phyloP scores from a whole-genome alignment of 2,113 vertebrate species.

The Brevimyrus niger region DNA sequence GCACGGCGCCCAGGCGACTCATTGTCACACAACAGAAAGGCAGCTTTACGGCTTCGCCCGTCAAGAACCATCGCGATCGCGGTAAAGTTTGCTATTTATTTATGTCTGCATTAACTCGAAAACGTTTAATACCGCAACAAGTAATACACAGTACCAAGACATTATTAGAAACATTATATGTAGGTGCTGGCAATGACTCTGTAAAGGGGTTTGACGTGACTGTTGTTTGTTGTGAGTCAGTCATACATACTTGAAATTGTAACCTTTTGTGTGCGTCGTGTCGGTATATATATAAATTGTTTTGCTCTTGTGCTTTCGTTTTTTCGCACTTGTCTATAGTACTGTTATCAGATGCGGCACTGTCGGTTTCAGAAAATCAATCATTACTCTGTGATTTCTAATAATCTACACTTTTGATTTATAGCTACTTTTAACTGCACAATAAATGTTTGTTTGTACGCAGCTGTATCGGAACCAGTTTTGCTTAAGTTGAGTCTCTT shows the following conservation, averaged over 20 bases:
- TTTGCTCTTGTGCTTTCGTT: neutral
- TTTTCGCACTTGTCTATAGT: neutral
- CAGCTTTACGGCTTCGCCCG: neutral
- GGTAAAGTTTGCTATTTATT: conserved; percentile 1
- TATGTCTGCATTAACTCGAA: neutral
- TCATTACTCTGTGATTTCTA: neutral
- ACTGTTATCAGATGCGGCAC: neutral
- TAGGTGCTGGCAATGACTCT: neutral
- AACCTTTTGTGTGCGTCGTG: neutral
- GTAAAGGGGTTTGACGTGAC: neutral
- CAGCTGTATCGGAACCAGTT: neutral
- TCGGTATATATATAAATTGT: neutral
- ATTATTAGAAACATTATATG: neutral
- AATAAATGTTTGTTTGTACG: neutral
- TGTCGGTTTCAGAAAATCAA: neutral
- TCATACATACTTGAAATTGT: neutral
- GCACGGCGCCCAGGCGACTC: neutral
- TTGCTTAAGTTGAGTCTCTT: neutral
- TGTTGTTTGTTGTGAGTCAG: neutral
- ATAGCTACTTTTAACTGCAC: neutral
- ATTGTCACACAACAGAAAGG: neutral
- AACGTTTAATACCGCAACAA: neutral
- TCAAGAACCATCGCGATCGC: neutral
- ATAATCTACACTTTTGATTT: neutral
- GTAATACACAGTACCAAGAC: neutral